phyloP scores from a whole-genome alignment of 1,140 invertebrate genomes.

The Aphelinus certus region DNA sequence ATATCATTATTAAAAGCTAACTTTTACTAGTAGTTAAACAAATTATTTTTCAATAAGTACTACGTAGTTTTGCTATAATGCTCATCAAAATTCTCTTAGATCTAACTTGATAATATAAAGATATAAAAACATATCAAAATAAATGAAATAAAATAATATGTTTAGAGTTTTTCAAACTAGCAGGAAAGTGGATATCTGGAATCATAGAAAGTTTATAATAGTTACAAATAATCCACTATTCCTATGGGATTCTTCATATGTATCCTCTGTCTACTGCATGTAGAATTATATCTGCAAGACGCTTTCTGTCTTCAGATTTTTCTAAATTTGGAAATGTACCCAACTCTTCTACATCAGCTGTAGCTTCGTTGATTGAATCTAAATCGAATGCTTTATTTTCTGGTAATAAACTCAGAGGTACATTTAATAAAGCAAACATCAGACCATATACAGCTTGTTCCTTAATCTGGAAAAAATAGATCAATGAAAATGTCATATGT shows the following conservation, averaged over 20 bases:
- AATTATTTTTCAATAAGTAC: too few species aligned
- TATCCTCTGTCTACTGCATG: conserved; percentile 72
- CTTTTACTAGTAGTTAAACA: too few species aligned
- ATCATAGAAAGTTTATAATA: too few species aligned
- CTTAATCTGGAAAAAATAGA: conserved; percentile 62
- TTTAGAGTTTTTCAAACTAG: too few species aligned
- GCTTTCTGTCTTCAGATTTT: conserved; percentile 62
- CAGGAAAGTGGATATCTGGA: too few species aligned
- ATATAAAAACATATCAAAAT: too few species aligned
- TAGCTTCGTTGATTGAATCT: conserved; percentile 65
- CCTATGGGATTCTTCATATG: conserved; percentile 55
- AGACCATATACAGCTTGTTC: conserved; percentile 70
- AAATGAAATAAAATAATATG: too few species aligned
- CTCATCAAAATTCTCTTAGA: too few species aligned
- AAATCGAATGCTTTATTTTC: conserved; percentile 69
- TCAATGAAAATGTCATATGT: not conserved
- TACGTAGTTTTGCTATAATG: too few species aligned
- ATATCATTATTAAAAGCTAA: too few species aligned
- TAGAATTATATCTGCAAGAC: conserved; percentile 71
- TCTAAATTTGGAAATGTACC: conserved; percentile 47
- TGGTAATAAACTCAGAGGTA: conserved; percentile 69
- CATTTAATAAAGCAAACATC: conserved; percentile 70
- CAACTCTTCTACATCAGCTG: conserved; percentile 47
- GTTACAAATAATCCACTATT: too few species aligned
- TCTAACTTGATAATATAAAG: too few species aligned